Conservation (phyloP, 2,888 invertebrate species). For the Coelopa pilipes region DNA sequence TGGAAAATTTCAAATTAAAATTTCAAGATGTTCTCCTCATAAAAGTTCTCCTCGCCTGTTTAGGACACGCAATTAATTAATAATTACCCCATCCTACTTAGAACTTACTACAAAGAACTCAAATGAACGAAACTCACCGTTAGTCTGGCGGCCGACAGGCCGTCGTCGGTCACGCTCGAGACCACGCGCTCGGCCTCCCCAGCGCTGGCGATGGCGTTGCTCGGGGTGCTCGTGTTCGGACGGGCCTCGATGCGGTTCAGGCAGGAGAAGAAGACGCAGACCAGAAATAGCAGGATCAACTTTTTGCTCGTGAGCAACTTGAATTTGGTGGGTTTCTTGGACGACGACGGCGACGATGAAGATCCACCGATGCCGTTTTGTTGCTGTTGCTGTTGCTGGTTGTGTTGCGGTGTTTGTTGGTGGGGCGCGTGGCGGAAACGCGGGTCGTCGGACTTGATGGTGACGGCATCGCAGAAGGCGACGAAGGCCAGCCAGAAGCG, state of each 20-base stretch:
- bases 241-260: constrained; percentile 59
- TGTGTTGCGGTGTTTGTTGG: constrained; percentile 2
- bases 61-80: too few species aligned
- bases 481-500: constrained; percentile 48
- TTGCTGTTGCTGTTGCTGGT: constrained; percentile 31
- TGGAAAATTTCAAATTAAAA: too few species aligned
- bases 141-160: neutral
- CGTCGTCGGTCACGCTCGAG: constrained; percentile 28
- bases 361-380: constrained; percentile 29
- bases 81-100: too few species aligned
- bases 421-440: constrained; percentile 40
- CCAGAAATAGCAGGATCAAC: constrained; percentile 50
- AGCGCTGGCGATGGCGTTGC: constrained; percentile 30
- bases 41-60: too few species aligned
- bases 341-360: neutral
- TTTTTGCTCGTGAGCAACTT: constrained; percentile 49
- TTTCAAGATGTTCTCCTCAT: too few species aligned
- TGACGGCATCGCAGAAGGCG: constrained; percentile 49
- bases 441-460: constrained; percentile 48
- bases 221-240: constrained; percentile 55
- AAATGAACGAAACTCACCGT: constrained; percentile 12
- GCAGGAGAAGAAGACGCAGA: constrained; percentile 56
- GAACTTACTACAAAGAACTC: too few species aligned
- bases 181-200: neutral
- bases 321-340: constrained; percentile 35